Conservation (phyloP, 2,797 vertebrate genomes). For the Lindbergichthys nudifrons region DNA sequence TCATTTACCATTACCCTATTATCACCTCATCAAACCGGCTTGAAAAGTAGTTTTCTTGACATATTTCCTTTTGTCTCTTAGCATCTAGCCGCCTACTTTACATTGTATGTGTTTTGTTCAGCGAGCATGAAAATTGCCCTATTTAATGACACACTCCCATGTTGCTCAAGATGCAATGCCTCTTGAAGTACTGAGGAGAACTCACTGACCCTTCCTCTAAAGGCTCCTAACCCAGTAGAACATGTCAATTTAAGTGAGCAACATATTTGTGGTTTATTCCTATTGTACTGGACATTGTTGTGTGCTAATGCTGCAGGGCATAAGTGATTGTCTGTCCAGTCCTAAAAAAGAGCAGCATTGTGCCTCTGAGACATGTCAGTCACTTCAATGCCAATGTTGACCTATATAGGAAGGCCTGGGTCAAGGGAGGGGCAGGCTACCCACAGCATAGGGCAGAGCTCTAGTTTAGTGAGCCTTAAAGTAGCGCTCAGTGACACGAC, state of each 20-base stretch:
- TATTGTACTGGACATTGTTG: conserved; percentile 41
- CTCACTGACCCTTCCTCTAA: conserved; percentile 45
- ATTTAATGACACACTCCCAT: conserved; percentile 71
- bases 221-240: conserved; percentile 20
- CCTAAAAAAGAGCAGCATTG: conserved; percentile 73
- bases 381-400: conserved; percentile 69
- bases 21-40: not conserved
- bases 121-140: conserved; percentile 81
- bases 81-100: conserved; percentile 57
- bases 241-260: conserved; percentile 54
- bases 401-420: conserved; percentile 70
- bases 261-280: conserved; percentile 32
- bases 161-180: conserved; percentile 49
- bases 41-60: conserved; percentile 60
- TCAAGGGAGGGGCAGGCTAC: conserved; percentile 55
- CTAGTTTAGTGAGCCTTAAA: conserved; percentile 48
- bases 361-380: conserved; percentile 64
- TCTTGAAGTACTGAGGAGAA: conserved; percentile 16
- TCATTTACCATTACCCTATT: conserved; percentile 4
- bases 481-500: conserved; percentile 22
- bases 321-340: conserved; percentile 42
- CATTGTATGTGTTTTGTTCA: conserved; percentile 75
- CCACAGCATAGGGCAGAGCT: conserved; percentile 53
- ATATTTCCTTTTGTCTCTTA: conserved; percentile 71
- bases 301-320: conserved; percentile 40